Evolutionary conservation across 2,797 vertebrate genomes (phyloP).

Genomic region (Hyperoplus immaculatus): DNA sequence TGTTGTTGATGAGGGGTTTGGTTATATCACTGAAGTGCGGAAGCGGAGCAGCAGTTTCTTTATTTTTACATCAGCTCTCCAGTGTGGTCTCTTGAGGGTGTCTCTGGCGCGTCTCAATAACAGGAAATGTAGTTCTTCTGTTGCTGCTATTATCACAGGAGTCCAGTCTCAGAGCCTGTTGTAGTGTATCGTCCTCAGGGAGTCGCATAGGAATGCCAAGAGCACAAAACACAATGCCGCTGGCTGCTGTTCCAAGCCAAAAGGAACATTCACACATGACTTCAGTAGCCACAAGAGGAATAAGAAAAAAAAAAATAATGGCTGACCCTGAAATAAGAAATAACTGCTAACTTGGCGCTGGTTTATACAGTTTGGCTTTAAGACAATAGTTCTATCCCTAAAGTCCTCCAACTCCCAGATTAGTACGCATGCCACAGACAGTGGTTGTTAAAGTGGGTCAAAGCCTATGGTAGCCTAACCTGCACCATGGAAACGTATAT

Average conservation of each 20-base stretch:
- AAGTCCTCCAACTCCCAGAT: constrained; percentile 17
- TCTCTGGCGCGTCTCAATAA: constrained; percentile 69
- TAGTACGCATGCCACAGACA: constrained; percentile 23
- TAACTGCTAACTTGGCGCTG: background rate
- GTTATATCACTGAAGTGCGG: constrained; percentile 6
- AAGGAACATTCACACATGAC: constrained; percentile 47
- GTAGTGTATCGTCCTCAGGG: constrained; percentile 56
- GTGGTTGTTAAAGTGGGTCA: constrained; percentile 37
- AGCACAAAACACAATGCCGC: constrained; percentile 56
- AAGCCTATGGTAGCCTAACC: constrained; percentile 33
- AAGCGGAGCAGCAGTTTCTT: constrained; percentile 18
- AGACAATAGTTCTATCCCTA: constrained; percentile 14
- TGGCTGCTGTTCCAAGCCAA: constrained; percentile 60
- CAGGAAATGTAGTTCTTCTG: constrained; percentile 74
- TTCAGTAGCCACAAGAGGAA: constrained; percentile 32
- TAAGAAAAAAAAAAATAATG: background rate
- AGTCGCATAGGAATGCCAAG: constrained; percentile 71
- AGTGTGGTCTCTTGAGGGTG: constrained; percentile 27
- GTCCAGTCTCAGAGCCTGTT: constrained; percentile 50
- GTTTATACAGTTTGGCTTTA: constrained; percentile 17
- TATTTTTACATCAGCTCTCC: background rate
- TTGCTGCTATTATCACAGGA: constrained; percentile 56
- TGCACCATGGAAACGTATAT: constrained; percentile 59
- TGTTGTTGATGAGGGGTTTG: background rate
- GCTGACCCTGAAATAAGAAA: constrained; percentile 11